A percentile compares a stretch with the other conserved stretches of the same genome.
These are phyloP conservation scores for Allygus modestus DNA, from an alignment of 2,888 invertebrate species.

Conservation along the genomic window DNA sequence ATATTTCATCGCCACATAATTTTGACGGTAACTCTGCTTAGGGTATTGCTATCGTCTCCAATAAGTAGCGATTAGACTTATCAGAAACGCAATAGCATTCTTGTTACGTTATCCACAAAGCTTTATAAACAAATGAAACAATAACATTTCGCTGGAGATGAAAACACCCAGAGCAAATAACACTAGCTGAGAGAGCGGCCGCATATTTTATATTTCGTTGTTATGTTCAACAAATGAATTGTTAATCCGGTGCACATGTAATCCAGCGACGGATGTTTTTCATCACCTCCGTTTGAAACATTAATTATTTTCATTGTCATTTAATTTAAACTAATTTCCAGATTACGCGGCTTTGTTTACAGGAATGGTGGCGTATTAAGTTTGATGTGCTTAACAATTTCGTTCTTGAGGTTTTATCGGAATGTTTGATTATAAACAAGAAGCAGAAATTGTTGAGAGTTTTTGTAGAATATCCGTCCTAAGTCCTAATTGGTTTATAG, in stretches of 20 bases:
- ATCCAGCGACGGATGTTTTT: constrained; percentile 52
- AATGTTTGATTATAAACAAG: no score
- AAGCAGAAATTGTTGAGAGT: no score
- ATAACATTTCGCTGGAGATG: constrained; percentile 23
- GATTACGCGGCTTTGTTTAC: constrained; percentile 7
- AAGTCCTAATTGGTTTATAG: no score
- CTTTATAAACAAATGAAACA: constrained; percentile 27
- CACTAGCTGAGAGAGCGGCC: constrained; percentile 4
- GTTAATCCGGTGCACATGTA: constrained; percentile 50
- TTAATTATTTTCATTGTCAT: constrained; percentile 52
- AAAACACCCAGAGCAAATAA: constrained; percentile 6
- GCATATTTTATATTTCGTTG: constrained; percentile 49
- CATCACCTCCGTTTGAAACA: constrained; percentile 47
- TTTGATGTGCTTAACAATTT: no score
- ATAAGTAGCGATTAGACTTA: constrained; percentile 2
- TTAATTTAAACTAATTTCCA: constrained; percentile 45
- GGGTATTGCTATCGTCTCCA: no score
- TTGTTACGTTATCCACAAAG: constrained; percentile 1
- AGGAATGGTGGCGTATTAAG: neutral
- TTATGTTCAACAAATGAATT: constrained; percentile 52
- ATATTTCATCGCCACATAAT: no score
- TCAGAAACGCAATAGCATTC: neutral
- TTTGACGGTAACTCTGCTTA: no score
- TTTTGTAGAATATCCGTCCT: no score
- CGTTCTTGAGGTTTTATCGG: no score